Evolutionary conservation across 2,113 vertebrate genomes (phyloP), one percentile per base, ranked within the genome.

Genomic region (Illadopsis cleaveri): DNA sequence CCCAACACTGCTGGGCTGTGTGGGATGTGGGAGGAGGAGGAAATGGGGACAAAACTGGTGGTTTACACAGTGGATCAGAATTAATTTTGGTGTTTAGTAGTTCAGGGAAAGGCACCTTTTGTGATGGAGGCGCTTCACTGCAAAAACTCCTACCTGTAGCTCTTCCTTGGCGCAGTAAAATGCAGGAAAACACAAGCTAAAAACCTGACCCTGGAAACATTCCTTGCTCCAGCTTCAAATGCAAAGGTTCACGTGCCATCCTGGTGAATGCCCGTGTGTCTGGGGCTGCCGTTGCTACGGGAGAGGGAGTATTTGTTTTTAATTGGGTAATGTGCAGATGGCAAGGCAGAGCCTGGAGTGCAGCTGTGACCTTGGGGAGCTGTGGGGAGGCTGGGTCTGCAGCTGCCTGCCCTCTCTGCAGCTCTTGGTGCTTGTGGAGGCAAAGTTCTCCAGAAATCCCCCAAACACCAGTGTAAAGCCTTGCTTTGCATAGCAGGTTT

Each of bases 221-320:
- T 90, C 65, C 65, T 79, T 0, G 0, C 71, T 91, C n/a, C 69
- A 73, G 70, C 38, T 90, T 82, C 37, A 76, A 95, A 79, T 51
- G 69, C 22, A 19, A 20, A 94, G 86, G 31, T 79, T 96, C 90
- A 64, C 45, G 1, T 90, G 94, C 79, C 69, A 62, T 15, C 5
- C 82, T 66, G 84, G 23, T 60, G 71, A 60, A n/a, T 66, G 90
- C 94, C 70, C 84, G 6, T 33, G 42, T 93, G 94, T 70, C 95
- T 93, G 95, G 40, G 72, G 91, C 86, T 94, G 82, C 68, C 3
- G 95, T 97, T 97, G 95, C 97, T 31, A 96, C 33, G 97, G 93
- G 82, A 78, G 85, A 88, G 76, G 23, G 42, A 85, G 84, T 93
- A 91, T 97, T 97, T 97, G 96, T 96, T 97, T 97, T 96, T 95